Evolutionary conservation across 2,113 vertebrate species (phyloP).

Genomic region (Talpa occidentalis): DNA sequence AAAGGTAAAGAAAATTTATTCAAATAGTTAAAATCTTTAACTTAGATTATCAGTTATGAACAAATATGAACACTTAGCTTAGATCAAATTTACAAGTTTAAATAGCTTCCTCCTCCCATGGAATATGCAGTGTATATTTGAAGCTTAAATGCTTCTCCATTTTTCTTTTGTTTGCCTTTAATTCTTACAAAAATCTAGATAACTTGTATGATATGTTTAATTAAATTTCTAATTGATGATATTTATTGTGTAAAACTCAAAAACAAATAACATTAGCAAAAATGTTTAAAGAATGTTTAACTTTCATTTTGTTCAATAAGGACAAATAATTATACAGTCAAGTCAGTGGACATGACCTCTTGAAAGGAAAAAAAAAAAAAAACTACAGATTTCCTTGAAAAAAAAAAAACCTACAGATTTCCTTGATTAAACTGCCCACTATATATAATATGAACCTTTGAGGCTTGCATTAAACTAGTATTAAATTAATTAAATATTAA

Average conservation of each 20-base stretch:
- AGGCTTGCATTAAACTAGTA: background rate
- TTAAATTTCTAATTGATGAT: background rate
- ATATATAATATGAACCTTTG: background rate
- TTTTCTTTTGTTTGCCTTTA: background rate
- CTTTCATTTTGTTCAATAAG: conserved; percentile 8
- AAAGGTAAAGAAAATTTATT: conserved; percentile 3
- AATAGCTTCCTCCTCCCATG: background rate
- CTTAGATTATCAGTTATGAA: background rate
- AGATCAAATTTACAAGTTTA: background rate
- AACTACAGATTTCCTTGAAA: background rate
- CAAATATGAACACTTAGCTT: background rate
- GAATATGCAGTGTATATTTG: background rate
- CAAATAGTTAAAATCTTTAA: background rate
- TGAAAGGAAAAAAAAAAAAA: background rate
- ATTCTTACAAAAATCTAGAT: background rate
- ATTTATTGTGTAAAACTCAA: background rate
- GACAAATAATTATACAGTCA: background rate
- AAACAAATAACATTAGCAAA: background rate
- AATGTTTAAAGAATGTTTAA: background rate
- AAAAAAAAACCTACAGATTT: background rate
- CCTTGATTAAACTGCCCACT: background rate
- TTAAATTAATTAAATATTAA: conserved; percentile 7
- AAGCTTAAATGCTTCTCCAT: background rate
- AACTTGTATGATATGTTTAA: background rate
- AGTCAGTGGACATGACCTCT: background rate